Evolutionary conservation across 2,797 vertebrate genomes (phyloP).

Genomic region (Acanthurus leucopareius): DNA sequence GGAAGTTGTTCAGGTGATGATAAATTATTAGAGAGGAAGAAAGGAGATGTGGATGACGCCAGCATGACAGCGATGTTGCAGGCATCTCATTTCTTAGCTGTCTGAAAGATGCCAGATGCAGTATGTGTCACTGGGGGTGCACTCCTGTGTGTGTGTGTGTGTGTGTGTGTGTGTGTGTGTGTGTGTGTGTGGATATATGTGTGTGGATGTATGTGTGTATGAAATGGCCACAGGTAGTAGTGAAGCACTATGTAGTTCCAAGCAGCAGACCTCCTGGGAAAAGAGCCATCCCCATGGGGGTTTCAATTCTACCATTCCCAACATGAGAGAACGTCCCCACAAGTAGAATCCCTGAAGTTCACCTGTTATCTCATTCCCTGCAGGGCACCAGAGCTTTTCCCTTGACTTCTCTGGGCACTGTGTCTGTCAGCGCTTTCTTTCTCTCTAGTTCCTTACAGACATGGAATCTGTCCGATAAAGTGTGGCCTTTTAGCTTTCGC

Average conservation of each 20-base stretch:
- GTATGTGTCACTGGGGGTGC: background rate
- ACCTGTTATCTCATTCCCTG: constrained; percentile 64
- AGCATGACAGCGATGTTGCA: constrained; percentile 17
- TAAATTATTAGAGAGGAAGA: constrained; percentile 51
- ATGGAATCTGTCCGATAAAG: constrained; percentile 32
- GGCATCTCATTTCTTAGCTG: constrained; percentile 14
- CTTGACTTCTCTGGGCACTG: constrained; percentile 33
- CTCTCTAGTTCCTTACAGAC: constrained; percentile 30
- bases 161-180: background rate
- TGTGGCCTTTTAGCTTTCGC: constrained; percentile 8
- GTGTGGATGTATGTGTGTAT: background rate
- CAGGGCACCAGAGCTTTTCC: constrained; percentile 39
- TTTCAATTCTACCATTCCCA: constrained; percentile 40
- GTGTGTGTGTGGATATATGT: background rate
- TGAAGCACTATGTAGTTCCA: constrained; percentile 38
- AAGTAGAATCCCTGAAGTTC: constrained; percentile 62
- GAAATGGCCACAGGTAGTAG: constrained; percentile 38
- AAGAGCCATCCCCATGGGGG: constrained; percentile 46
- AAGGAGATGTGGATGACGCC: constrained; percentile 22
- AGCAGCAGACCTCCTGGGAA: constrained; percentile 55
- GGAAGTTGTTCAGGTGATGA: constrained; percentile 52
- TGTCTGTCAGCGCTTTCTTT: constrained; percentile 25
- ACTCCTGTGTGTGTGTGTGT: background rate
- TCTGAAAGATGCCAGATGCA: constrained; percentile 24
- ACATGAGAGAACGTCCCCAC: constrained; percentile 47